Evolutionary conservation across 2,888 invertebrate genomes (phyloP), one percentile per base, ranked within the genome.

Genomic region (Habroteleia sp.): DNA sequence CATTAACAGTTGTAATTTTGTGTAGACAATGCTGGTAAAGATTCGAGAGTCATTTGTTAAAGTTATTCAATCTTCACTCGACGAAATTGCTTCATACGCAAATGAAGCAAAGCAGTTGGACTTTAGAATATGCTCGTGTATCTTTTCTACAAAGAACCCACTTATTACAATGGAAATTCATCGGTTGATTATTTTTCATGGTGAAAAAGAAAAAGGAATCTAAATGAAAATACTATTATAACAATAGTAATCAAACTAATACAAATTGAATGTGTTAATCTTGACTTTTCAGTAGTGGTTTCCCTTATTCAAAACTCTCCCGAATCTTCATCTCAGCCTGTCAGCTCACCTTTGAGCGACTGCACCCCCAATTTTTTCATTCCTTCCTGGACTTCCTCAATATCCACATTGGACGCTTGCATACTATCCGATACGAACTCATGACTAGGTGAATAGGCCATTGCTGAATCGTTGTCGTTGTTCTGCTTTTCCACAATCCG

Each of bases 371-470:
- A 90, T 88, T 92, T 93, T 89, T 93, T 92, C 92, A 95, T 93
- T 83, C 93, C 94, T 84, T 94, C 93, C 84, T 92, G 92, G 74
- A 93, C 93, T 89, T 94, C 93, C 83, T 92, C 92, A 84, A 93
- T 89, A 85, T 93, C 93, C 82, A 91, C 91, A 80, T 90, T 91
- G 82, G 91, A 91, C 78, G 91, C 91, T 89, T 92, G 92, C 89
- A 93, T 93, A 84, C 92, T 91, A 88, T 95, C 94, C 83, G 94
- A 94, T 82, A 94, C 92, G 90, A 95, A 94, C 89, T 95, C 95
- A 84, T 93, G 92, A 86, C 90, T 89, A 74, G 88, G 84, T 37
- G 85, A 78, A 69, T 77, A 66, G 7, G 72, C 68, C 41, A 60
- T 41, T n/a, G 72, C 17, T 14, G 66, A 44, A 17, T 77, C 76